A percentile compares a stretch with the other conserved stretches of the same genome.
phyloP scores from a whole-genome alignment of 2,113 vertebrate genomes.

The Lontra canadensis region DNA sequence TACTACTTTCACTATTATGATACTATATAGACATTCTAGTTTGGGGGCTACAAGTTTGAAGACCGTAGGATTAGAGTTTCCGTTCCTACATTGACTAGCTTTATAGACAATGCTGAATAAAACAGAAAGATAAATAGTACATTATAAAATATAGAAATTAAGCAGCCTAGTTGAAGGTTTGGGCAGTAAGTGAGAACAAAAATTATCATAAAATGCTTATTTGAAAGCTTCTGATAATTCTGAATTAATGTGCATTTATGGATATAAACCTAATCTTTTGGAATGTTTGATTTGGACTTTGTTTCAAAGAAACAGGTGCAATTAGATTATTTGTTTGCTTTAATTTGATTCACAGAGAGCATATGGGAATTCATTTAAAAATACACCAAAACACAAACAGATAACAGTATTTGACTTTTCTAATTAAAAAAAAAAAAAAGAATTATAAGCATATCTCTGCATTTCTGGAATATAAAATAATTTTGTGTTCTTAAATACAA shows the following conservation, averaged over 20 bases:
- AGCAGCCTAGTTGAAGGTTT: background rate
- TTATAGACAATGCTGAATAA: background rate
- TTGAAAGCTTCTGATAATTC: conserved; percentile 30
- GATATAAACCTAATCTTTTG: background rate
- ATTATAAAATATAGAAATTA: conserved; percentile 31
- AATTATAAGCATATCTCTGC: background rate
- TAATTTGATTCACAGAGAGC: background rate
- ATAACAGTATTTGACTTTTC: background rate
- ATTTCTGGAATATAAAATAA: background rate
- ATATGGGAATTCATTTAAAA: conserved; percentile 37
- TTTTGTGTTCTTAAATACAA: background rate
- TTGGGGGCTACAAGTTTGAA: background rate
- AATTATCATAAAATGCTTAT: conserved; percentile 30
- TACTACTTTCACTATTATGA: background rate
- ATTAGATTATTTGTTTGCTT: conserved; percentile 3
- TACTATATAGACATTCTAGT: background rate
- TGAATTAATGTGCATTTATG: background rate
- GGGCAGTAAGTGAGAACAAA: conserved; percentile 9
- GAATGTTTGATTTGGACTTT: conserved; percentile 42
- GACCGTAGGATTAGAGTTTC: background rate
- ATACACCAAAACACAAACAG: conserved; percentile 20
- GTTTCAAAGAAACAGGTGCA: conserved; percentile 53
- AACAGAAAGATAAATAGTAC: background rate
- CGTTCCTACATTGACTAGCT: background rate
- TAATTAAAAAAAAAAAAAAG: background rate